These are phyloP conservation scores for Phalanger gymnotis DNA, from an alignment of 2,797 vertebrate species.

Conservation along the genomic window DNA sequence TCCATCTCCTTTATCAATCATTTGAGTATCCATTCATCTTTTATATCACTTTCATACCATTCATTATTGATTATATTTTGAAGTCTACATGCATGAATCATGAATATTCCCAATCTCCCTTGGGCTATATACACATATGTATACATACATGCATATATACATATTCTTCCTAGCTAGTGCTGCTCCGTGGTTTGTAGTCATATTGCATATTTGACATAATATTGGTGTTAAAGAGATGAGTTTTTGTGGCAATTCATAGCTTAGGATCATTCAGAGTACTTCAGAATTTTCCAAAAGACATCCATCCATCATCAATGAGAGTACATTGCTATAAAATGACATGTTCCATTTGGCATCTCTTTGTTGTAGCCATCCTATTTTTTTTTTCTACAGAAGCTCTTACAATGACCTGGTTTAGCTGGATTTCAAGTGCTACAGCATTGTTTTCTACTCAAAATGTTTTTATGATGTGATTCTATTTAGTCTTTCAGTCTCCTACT, in stretches of 20 bases:
- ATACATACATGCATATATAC: not conserved
- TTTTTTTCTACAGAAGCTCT: not conserved
- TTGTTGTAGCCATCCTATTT: not conserved
- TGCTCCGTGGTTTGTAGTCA: not conserved
- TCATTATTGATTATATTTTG: not conserved
- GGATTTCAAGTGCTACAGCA: not conserved
- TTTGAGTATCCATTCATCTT: not conserved
- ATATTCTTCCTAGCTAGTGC: not conserved
- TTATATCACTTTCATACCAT: not conserved
- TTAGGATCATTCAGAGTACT: not conserved
- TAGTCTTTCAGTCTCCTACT: not conserved
- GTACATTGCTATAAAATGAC: not conserved
- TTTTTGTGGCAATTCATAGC: not conserved
- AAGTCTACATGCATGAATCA: not conserved
- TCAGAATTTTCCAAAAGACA: not conserved
- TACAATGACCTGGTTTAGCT: not conserved
- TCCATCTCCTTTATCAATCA: not conserved
- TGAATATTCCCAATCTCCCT: not conserved
- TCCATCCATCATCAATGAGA: not conserved
- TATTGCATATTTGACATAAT: not conserved
- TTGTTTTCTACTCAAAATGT: not conserved
- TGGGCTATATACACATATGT: not conserved
- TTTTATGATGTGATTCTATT: not conserved
- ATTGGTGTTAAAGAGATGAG: not conserved
- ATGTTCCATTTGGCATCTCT: not conserved